phyloP scores from a whole-genome alignment of 2,888 invertebrate genomes.

The Agrotis segetum region DNA sequence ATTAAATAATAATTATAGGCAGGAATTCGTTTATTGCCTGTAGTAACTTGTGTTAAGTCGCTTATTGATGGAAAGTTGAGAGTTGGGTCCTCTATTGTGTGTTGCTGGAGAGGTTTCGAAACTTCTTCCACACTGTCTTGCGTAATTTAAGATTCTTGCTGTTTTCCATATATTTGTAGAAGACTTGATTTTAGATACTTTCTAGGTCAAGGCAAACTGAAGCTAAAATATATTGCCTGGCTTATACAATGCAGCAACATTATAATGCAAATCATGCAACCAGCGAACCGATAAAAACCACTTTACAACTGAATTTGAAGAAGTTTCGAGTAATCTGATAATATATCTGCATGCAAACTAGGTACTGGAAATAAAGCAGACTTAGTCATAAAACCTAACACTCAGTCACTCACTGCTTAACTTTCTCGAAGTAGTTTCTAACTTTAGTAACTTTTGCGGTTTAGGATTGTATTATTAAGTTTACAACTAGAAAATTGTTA shows the following conservation, averaged over 20 bases:
- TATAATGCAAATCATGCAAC: slow-evolving; percentile 35
- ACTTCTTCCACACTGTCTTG: too few relatives aligned
- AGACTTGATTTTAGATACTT: too few relatives aligned
- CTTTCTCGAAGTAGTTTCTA: slow-evolving; percentile 16
- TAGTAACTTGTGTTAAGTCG: too few relatives aligned
- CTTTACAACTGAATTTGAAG: slow-evolving; percentile 34
- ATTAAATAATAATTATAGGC: background rate
- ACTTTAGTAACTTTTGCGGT: slow-evolving; percentile 13
- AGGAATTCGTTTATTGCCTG: background rate
- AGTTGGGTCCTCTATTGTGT: too few relatives aligned
- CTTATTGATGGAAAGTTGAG: too few relatives aligned
- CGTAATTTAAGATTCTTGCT: too few relatives aligned
- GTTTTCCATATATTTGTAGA: too few relatives aligned
- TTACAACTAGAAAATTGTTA: background rate
- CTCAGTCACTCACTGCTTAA: slow-evolving; percentile 22
- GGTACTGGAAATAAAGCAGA: slow-evolving; percentile 25
- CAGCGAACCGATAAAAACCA: slow-evolving; percentile 33
- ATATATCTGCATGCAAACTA: slow-evolving; percentile 43
- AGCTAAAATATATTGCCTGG: background rate
- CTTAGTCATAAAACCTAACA: slow-evolving; percentile 37
- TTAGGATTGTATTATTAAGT: background rate
- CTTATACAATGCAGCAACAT: slow-evolving; percentile 18
- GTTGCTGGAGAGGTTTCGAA: too few relatives aligned
- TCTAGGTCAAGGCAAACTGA: background rate
- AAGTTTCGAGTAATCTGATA: slow-evolving; percentile 38